Base-by-base conservation (phyloP, 2,797 vertebrate species). In the Enteromius unitaeniatus region DNA sequence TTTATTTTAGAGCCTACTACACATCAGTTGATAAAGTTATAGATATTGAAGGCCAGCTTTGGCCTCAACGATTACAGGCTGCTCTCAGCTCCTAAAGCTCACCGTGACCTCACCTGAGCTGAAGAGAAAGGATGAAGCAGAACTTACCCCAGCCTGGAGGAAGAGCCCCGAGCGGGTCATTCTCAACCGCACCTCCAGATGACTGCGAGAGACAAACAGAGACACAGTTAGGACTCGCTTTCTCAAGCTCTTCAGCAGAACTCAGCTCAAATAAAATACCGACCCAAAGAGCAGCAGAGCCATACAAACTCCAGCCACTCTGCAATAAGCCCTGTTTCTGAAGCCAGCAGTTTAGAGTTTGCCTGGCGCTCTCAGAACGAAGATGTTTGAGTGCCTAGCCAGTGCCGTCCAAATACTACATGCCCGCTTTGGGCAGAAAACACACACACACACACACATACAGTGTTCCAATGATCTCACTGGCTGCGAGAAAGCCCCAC, bases 91-190 rank as follows among this genome's bases (percentile, higher is more conserved):
- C 28, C 5, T n/a, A 13, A 78, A 65, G 76, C 21, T 37, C 47
- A 19, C n/a, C 14, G 1, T 10, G 31, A 80, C 0, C 49, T 80
- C 34, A 89, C 89, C 86, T 28, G 89, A 91, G 85, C 82, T 53
- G 49, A 53, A 53, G 28, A 74, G 34, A n/a, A 58, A 58, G 51
- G 1, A 4, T 45, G 72, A 65, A 7, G 47, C 49, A 51, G 3
- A 92, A 97, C 97, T 98, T 95, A 99, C 98, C 98, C 98, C 98
- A 99, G 94, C 98, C 98, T 0, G 96, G 93, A 93, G 97, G 97
- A 90, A 99, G 95, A 11, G 96, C 89, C 81, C 98, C 98, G 15
- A 98, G 93, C 77, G 97, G 97, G 92, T 99, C 98, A 94, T 98
- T 98, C 91, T 99, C 97, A 1, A 95, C 94, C 0, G 95, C 93